Evolutionary conservation across 2,113 vertebrate species (phyloP).

Genomic region (Varanus salvator): DNA sequence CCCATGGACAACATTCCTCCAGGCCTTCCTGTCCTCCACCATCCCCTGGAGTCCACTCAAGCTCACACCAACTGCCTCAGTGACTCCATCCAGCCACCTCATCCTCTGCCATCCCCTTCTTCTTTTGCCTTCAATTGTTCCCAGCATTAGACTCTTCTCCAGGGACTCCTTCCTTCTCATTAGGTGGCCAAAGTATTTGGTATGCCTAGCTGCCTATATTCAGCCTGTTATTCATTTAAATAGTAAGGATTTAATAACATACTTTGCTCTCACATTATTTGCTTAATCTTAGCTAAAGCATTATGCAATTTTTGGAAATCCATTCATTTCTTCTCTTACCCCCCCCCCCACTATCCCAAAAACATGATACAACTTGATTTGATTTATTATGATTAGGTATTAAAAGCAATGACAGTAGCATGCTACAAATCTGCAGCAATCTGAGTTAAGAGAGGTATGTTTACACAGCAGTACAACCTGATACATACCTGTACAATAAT

Average conservation of each 20-base stretch:
- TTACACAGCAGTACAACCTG: background rate
- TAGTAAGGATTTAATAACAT: background rate
- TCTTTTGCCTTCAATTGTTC: no score
- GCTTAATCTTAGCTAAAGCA: background rate
- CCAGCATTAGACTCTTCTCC: no score
- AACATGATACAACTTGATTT: background rate
- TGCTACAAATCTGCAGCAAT: background rate
- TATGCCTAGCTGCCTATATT: background rate
- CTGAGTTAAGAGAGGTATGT: background rate
- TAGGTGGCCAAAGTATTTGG: no score
- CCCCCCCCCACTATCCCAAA: no score
- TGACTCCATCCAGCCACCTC: no score
- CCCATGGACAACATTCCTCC: no score
- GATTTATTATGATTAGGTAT: slow-evolving; percentile 2
- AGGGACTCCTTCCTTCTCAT: no score
- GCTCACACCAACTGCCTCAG: no score
- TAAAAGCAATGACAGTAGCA: background rate
- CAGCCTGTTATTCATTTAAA: background rate
- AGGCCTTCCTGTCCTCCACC: no score
- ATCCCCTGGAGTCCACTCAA: no score
- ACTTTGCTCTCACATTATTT: background rate
- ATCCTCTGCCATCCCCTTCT: no score
- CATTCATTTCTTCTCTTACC: background rate
- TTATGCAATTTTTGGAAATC: background rate
- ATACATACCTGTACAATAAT: slow-evolving; percentile 88